Evolutionary conservation across 2,797 vertebrate genomes (phyloP), one percentile per base, ranked within the genome.

Genomic region (Lepidocolaptes lacrymiger): DNA sequence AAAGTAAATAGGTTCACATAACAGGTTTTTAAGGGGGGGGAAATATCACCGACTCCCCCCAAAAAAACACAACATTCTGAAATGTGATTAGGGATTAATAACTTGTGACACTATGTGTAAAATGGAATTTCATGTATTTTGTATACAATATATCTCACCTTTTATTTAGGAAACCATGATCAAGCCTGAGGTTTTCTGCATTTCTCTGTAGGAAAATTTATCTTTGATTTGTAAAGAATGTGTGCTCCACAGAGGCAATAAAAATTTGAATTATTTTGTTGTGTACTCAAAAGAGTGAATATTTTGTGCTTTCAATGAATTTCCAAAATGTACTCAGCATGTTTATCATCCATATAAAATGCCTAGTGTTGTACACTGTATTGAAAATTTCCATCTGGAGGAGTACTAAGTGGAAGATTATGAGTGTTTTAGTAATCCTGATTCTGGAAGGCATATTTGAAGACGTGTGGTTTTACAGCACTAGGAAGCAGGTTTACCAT

Each of bases 231-330:
- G 37, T 92, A 78, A 80, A 72, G 49, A 76, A 80, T 11, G 2
- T 26, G 6, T 72, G 6, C 12, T 85, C 27, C 39, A 66, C 21
- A 75, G 36, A 75, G 23, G 36, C 16, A 85, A 85, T 62, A 89
- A 83, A 91, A 94, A 28, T 10, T 22, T 81, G 59, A 89, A 75
- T 72, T 89, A 84, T 94, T 91, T 92, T 94, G 27, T 76, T 84
- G n/a, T 74, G 21, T 64, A 68, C 51, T 55, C 48, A 78, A 71
- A 91, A 72, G 59, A 78, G 34, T 49, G 62, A 90, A 63, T 85
- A 67, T 63, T 64, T 92, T 63, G 52, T 81, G 15, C 20, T 91
- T 93, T 84, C 36, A 46, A 28, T 81, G 51, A 85, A 81, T 66
- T 92, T 93, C 5, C 17, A 81, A 78, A 77, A 73, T 74, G 27